Evolutionary conservation across 2,113 vertebrate species (phyloP).

Genomic region (Proterorhinus semilunaris): DNA sequence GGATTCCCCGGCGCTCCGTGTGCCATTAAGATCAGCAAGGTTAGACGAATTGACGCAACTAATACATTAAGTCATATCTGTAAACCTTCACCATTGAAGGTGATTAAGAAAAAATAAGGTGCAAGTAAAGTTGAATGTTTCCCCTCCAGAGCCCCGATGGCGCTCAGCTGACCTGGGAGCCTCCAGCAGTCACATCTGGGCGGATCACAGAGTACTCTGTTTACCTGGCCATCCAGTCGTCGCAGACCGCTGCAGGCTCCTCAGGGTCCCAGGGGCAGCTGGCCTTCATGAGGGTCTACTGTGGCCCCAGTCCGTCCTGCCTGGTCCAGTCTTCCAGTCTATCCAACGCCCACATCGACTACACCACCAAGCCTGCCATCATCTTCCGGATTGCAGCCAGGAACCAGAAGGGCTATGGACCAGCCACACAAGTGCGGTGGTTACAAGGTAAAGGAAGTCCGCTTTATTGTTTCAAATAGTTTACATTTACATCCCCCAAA

Average conservation of each 20-base stretch:
- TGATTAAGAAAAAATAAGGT: no score
- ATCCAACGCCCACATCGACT: slow-evolving; percentile 85
- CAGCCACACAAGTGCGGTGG: slow-evolving; percentile 88
- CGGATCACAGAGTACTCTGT: slow-evolving; percentile 85
- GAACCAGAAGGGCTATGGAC: slow-evolving; percentile 87
- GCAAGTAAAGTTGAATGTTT: no score
- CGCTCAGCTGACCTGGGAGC: slow-evolving; percentile 89
- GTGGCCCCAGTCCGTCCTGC: slow-evolving; percentile 83
- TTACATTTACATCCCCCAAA: neutral
- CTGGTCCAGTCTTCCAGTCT: slow-evolving; percentile 84
- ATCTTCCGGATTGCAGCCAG: slow-evolving; percentile 88
- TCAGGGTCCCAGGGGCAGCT: slow-evolving; percentile 72
- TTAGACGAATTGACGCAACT: slow-evolving; percentile 20
- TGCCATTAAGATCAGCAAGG: slow-evolving; percentile 89
- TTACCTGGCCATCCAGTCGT: slow-evolving; percentile 85
- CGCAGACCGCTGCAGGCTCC: slow-evolving; percentile 65
- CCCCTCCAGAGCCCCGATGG: slow-evolving; percentile 79
- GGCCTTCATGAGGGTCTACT: slow-evolving; percentile 88
- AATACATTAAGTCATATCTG: neutral
- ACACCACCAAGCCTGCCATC: slow-evolving; percentile 87
- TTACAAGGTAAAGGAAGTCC: slow-evolving; percentile 76
- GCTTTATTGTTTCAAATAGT: neutral
- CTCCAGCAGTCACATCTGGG: slow-evolving; percentile 82
- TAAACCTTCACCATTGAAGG: neutral
- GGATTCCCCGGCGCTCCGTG: slow-evolving; percentile 86